Base-by-base conservation (phyloP, 2,797 vertebrate genomes). In the Syngnathus rostellatus region DNA sequence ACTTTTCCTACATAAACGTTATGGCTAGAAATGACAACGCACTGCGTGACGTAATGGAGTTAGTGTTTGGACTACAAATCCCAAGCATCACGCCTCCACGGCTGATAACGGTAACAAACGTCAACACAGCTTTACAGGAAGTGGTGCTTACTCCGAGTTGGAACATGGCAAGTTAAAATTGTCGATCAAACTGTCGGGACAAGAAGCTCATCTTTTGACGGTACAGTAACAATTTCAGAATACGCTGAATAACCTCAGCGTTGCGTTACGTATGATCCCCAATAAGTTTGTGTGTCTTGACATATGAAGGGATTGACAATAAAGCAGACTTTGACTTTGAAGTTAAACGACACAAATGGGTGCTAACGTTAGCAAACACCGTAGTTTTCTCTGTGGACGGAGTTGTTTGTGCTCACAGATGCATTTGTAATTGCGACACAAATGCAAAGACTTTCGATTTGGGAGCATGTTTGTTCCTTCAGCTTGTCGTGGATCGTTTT, bases 31-130 rank as follows among this genome's bases (percentile, higher is more conserved):
- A 31, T 31, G 31, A 31, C 31, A 31, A 31, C 31, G 31, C 31
- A 31, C 31, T 31, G 31, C 21, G 23, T 55, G 23, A 58, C 25
- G 39, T 45, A 6, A 2, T 6, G 6, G 14, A 45, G 6, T 43
- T 62, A 12, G 6, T 7, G n/a, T 1, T 25, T 25, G 59, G 60
- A 62, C 62, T 50, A 43, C 40, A 25, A 31, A 19, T n/a, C 6
- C 54, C 43, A 9, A 17, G 21, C 10, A 65, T 89, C 86, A 86
- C 71, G 71, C 79, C 77, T 80, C 67, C 79, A 89, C 92, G 93
- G 92, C 93, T 93, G 93, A 88, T 86, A 88, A 77, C 76, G 77
- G 75, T 72, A 74, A 70, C 87, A 88, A 62, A 45, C 46, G 60
- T 62, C 60, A 62, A 62, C 41, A 46, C 21, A 16, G 41, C 21